A percentile compares a stretch with the other conserved stretches of the same genome.
Conservation (phyloP, 2,797 vertebrate species). For the Neomorphus geoffroyi region DNA sequence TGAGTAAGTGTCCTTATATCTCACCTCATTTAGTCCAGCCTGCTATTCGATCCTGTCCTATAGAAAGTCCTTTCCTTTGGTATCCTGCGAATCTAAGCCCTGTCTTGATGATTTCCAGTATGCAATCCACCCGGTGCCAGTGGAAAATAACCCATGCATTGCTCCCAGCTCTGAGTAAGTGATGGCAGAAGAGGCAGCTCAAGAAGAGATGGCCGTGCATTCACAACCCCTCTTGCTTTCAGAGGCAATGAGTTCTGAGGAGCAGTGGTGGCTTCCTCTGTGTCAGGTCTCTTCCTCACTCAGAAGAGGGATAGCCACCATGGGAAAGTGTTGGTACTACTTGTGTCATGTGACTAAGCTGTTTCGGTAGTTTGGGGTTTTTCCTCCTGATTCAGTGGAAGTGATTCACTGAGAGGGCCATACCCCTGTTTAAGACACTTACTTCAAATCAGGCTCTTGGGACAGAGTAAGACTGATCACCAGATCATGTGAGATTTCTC, state of each 20-base stretch:
- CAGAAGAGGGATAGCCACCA: neutral
- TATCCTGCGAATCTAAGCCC: neutral
- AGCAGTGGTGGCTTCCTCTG: accelerated
- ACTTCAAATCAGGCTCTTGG: neutral
- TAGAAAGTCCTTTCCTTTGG: neutral
- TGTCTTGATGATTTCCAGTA: neutral
- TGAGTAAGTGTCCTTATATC: neutral
- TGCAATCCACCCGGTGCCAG: neutral
- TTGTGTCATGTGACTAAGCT: neutral
- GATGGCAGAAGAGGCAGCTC: neutral
- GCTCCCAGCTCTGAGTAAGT: neutral
- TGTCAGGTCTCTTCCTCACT: neutral
- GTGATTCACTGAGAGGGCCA: neutral
- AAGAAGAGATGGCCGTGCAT: accelerated
- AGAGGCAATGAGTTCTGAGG: neutral
- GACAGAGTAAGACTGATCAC: neutral
- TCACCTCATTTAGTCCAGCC: neutral
- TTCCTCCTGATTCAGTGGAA: neutral
- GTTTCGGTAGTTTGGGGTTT: neutral
- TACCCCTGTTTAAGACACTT: neutral
- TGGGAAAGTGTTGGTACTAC: neutral
- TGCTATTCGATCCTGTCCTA: neutral
- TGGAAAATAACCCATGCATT: neutral
- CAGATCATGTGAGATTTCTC: neutral
- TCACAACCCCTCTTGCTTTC: neutral